phyloP scores from a whole-genome alignment of 2,888 invertebrate species.

The Campoletis raptor region DNA sequence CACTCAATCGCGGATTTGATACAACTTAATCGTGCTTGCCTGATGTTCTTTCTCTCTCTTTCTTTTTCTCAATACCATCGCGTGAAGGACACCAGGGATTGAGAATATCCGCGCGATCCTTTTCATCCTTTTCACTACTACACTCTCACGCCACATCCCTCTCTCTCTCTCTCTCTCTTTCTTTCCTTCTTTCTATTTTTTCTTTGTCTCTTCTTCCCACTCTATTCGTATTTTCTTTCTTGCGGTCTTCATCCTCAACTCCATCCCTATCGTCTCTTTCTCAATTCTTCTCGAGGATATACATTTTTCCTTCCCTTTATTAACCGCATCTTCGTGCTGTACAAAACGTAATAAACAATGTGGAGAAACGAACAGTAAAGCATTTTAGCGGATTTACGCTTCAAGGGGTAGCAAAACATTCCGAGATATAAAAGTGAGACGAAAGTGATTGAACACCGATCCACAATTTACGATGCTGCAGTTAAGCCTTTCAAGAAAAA shows the following conservation, averaged over 20 bases:
- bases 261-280: constrained; percentile 45
- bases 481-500: background rate
- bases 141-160: constrained; percentile 15
- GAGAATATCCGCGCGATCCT: constrained; percentile 59
- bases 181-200: background rate
- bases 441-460: constrained; percentile 28
- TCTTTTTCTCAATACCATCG: constrained; percentile 23
- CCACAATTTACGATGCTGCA: background rate
- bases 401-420: constrained; percentile 11
- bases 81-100: constrained; percentile 32
- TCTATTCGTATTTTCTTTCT: constrained; percentile 47
- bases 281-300: constrained; percentile 18
- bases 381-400: constrained; percentile 59
- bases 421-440: background rate
- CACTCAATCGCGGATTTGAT: constrained; percentile 81
- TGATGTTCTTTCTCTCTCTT: constrained; percentile 1
- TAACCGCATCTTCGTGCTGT: constrained; percentile 28
- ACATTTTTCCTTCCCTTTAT: constrained; percentile 29
- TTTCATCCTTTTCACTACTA: constrained; percentile 48
- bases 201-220: constrained; percentile 28
- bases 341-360: constrained; percentile 56
- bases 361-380: constrained; percentile 23
- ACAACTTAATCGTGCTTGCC: constrained; percentile 80
- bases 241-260: constrained; percentile 41
- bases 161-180: constrained; percentile 45